Conservation (phyloP, 2,888 invertebrate species). For the Xestia ashworthii region DNA sequence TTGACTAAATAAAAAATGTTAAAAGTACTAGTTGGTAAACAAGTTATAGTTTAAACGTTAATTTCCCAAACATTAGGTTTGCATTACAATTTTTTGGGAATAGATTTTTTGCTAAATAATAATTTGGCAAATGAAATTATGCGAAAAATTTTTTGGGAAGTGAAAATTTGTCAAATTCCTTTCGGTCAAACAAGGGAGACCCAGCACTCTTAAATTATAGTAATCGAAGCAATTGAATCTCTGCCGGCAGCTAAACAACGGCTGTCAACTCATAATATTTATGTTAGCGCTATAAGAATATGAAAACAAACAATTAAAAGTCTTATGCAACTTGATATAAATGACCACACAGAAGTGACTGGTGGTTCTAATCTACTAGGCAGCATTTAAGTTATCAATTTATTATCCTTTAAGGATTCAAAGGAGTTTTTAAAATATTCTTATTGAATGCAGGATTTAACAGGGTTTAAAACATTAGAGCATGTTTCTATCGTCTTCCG, state of each 20-base stretch:
- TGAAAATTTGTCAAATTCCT: too few relatives aligned
- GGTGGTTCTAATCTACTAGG: neutral
- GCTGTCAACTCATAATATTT: constrained; percentile 53
- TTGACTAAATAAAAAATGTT: too few relatives aligned
- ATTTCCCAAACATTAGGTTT: too few relatives aligned
- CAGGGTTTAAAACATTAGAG: neutral
- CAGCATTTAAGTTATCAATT: neutral
- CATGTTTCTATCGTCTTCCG: neutral
- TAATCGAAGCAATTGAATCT: constrained; percentile 35
- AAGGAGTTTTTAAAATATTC: neutral
- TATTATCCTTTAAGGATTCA: neutral
- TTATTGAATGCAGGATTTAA: neutral
- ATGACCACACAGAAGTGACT: constrained; percentile 32
- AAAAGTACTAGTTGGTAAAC: too few relatives aligned
- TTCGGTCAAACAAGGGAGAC: too few relatives aligned
- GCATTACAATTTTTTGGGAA: too few relatives aligned
- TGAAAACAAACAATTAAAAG: constrained; percentile 29
- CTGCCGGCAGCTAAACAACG: constrained; percentile 21
- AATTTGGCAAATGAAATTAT: too few relatives aligned
- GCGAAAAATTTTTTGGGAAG: too few relatives aligned
- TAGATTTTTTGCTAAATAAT: too few relatives aligned
- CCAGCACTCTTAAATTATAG: constrained; percentile 33
- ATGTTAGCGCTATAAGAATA: constrained; percentile 6
- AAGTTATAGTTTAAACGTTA: too few relatives aligned
- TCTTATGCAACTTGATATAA: constrained; percentile 21